Conservation (phyloP, 1,140 invertebrate species). For the Zaprionus ghesquierei region DNA sequence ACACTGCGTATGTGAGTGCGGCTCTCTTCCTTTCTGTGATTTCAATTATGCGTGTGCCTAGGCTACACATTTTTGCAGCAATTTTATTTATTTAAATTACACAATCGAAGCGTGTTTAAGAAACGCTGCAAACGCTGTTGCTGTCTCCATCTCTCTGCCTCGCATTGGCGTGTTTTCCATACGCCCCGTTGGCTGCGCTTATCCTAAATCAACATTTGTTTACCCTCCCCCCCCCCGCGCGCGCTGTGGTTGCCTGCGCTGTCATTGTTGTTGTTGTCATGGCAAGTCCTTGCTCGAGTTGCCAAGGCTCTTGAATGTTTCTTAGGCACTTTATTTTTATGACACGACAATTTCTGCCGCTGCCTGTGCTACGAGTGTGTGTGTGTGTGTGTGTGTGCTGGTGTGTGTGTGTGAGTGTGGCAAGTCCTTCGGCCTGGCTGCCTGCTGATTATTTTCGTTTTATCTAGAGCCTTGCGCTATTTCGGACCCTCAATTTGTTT, state of each 20-base stretch:
- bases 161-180: constrained; percentile 26
- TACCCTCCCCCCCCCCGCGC: neutral
- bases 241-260: neutral
- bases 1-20: constrained; percentile 31
- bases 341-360: constrained; percentile 62
- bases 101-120: constrained; percentile 57
- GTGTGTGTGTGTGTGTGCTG: constrained; percentile 4
- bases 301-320: constrained; percentile 36
- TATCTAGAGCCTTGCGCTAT: constrained; percentile 75
- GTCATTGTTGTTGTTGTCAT: constrained; percentile 20
- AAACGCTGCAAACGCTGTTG: neutral
- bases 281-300: constrained; percentile 11
- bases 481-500: constrained; percentile 78
- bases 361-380: constrained; percentile 23
- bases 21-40: constrained; percentile 55
- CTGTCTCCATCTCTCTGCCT: constrained; percentile 1
- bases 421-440: constrained; percentile 65
- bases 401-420: constrained; percentile 2
- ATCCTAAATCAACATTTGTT: constrained; percentile 76
- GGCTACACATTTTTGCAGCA: constrained; percentile 6
- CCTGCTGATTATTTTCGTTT: constrained; percentile 78
- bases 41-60: constrained; percentile 58
- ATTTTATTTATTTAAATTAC: constrained; percentile 75
- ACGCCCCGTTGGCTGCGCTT: constrained; percentile 53
- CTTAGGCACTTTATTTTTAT: constrained; percentile 76